Conservation (phyloP, 1,140 invertebrate genomes). For the Contarinia nasturtii region DNA sequence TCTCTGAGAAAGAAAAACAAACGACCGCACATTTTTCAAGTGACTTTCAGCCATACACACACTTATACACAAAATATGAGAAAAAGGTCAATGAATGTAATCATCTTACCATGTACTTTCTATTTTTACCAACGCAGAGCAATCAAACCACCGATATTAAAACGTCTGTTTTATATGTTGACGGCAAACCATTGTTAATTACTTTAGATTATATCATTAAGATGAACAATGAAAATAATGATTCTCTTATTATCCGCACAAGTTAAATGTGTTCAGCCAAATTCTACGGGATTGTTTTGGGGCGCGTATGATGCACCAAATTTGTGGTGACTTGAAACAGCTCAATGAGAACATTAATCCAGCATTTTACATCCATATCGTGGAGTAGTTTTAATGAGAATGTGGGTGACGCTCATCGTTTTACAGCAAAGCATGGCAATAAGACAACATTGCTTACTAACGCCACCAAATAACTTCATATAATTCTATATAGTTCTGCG, state of each 20-base stretch:
- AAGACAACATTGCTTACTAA: too few relatives aligned
- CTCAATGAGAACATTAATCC: constrained; percentile 39
- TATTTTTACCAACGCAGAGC: constrained; percentile 31
- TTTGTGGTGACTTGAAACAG: constrained; percentile 65
- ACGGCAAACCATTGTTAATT: constrained; percentile 49
- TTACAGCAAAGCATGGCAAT: too few relatives aligned
- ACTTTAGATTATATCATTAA: constrained; percentile 62
- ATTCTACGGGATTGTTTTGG: constrained; percentile 55
- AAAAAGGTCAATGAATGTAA: too few relatives aligned
- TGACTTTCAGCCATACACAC: too few relatives aligned
- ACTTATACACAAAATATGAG: constrained; percentile 9
- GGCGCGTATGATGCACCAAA: constrained; percentile 36
- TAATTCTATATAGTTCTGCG: too few relatives aligned
- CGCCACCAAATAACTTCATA: too few relatives aligned
- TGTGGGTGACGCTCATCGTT: background rate
- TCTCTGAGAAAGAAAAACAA: too few relatives aligned
- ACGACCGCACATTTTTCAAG: too few relatives aligned
- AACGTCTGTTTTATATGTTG: constrained; percentile 58
- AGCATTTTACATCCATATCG: constrained; percentile 67
- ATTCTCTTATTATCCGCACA: constrained; percentile 75
- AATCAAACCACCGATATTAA: constrained; percentile 60
- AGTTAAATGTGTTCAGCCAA: constrained; percentile 42
- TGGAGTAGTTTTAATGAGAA: constrained; percentile 35
- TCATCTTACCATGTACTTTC: background rate
- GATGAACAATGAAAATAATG: constrained; percentile 32